Base-by-base conservation (phyloP, 2,888 invertebrate species). In the Sminthurinus aureus region DNA sequence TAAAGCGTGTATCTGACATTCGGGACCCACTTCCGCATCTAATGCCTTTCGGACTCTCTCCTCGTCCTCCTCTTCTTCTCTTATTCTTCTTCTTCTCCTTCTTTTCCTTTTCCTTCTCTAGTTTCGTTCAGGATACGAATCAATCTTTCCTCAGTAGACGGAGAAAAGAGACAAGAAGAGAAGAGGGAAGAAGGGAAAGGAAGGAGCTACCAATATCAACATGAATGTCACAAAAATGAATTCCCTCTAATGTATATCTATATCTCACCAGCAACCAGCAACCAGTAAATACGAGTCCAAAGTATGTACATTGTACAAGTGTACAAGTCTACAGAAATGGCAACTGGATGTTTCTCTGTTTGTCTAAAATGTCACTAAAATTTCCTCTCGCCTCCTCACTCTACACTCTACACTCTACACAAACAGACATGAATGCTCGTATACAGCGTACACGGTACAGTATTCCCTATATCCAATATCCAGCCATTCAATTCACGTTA, bases 1-100 rank as follows among this genome's bases (percentile, higher is more conserved):
- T 79, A 86, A 85, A 85, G 87, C 86, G 86, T 87, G 87, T 87
- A 84, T 85, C 50, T 87, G 87, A 87, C 87, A 76, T 86, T 85
- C 85, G 85, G 84, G 82, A 73, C 80, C 79, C 79, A 76, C 79
- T 84, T 83, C 82, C 78, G 66, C 50, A 75, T 71, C 75, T 85
- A 79, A 75, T 79, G 82, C 85, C 80, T 83, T 84, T 79, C 74
- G 80, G 81, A 76, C 80, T 81, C 80, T 74, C 67, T 13, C n/a
- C n/a, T n/a, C n/a, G n/a, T n/a, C n/a, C n/a, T 26, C 73, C 6
- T 38, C 58, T 58, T 18, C 9, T 18, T 58, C 58, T 6, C 52
- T 52, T 13, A n/a, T 13, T 58, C 58, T 2, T 58, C 58, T 2
- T 58, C 58, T 4, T 38, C 38, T 38, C 38, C 38, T 38, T 6